phyloP scores from a whole-genome alignment of 2,888 invertebrate genomes.

The Ceriagrion tenellum region DNA sequence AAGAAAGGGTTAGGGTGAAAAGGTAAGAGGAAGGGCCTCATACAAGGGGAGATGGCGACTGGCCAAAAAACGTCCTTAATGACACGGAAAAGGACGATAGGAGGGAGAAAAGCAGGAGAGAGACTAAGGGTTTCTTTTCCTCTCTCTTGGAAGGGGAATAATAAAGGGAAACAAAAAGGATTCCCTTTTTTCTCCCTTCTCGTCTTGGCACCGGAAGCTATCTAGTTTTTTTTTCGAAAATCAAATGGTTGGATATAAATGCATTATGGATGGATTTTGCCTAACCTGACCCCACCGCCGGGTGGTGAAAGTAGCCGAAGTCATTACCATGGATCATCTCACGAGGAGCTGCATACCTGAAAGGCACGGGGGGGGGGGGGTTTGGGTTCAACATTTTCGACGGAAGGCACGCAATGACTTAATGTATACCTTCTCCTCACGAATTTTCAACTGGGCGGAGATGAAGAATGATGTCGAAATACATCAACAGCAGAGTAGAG shows the following conservation, averaged over 20 bases:
- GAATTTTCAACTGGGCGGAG: background rate
- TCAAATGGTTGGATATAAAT: background rate
- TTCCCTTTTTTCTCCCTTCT: background rate
- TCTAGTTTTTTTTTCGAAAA: background rate
- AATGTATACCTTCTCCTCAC: background rate
- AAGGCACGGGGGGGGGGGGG: background rate
- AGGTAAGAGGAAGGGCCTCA: background rate
- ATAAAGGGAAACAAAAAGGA: slow-evolving; percentile 29
- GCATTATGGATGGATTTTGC: background rate
- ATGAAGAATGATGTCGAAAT: background rate
- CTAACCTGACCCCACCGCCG: background rate
- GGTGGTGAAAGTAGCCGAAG: background rate
- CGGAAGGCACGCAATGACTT: background rate
- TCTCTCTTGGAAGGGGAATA: background rate
- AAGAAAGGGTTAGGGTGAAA: background rate
- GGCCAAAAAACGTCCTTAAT: slow-evolving; percentile 37
- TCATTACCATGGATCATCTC: background rate
- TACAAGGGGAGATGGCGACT: background rate
- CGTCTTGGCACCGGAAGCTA: background rate
- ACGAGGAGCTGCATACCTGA: background rate
- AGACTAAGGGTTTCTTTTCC: background rate
- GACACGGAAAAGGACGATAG: slow-evolving; percentile 8
- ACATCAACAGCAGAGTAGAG: background rate
- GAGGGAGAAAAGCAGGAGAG: background rate
- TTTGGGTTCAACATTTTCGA: background rate